These are phyloP conservation scores for Caenorhabditis sinica DNA, from an alignment of 2,888 invertebrate genomes.

Conservation along the genomic window DNA sequence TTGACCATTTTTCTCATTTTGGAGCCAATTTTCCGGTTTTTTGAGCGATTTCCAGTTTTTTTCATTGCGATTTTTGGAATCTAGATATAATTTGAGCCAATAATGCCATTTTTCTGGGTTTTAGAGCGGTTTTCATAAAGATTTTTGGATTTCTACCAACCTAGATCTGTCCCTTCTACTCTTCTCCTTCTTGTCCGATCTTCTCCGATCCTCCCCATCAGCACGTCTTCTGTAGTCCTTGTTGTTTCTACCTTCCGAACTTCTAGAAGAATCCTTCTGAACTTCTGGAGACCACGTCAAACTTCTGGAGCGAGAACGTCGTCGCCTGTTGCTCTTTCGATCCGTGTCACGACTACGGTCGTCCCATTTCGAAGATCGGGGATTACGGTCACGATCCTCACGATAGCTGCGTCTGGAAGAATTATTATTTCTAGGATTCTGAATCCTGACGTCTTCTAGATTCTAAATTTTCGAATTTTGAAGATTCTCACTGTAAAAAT, in stretches of 20 bases:
- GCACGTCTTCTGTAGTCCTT: neutral
- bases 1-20: no score
- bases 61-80: no score
- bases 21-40: no score
- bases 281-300: conserved; percentile 38
- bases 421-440: neutral
- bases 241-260: neutral
- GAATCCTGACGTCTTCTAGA: neutral
- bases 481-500: no score
- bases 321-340: neutral
- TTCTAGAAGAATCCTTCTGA: neutral
- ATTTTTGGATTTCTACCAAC: neutral
- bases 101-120: neutral
- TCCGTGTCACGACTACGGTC: neutral
- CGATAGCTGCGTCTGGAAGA: conserved; percentile 1
- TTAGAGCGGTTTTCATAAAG: neutral
- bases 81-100: no score
- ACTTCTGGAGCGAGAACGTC: conserved; percentile 14
- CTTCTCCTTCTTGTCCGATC: conserved; percentile 7
- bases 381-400: neutral
- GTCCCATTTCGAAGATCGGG: neutral
- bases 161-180: neutral
- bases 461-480: no score
- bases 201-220: neutral
- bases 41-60: no score